Evolutionary conservation across 1,140 invertebrate genomes (phyloP).

Genomic region (Dreissena polymorpha): DNA sequence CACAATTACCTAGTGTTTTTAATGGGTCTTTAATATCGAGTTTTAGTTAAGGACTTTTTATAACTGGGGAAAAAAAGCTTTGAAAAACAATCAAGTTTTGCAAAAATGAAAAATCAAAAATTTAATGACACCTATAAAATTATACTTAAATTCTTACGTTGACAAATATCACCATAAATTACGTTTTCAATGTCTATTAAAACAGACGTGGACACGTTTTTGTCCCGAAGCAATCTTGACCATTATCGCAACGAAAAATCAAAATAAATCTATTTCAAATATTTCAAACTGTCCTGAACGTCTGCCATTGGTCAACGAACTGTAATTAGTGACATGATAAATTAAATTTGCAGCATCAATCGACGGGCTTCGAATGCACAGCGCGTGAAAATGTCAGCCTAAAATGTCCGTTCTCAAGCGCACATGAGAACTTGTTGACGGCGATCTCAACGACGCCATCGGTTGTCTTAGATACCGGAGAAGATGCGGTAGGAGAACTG

Average conservation of each 20-base stretch:
- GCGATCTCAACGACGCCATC: no score
- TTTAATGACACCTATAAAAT: neutral
- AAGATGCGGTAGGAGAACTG: no score
- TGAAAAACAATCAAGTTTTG: neutral
- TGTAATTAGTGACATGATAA: conserved; percentile 40
- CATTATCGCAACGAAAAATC: conserved; percentile 36
- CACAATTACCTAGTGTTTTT: no score
- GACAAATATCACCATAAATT: conserved; percentile 12
- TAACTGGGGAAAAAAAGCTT: no score
- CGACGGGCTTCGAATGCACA: neutral
- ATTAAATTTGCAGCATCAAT: conserved; percentile 32
- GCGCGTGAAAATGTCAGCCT: no score
- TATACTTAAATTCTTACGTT: neutral
- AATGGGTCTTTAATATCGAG: no score
- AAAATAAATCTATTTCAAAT: conserved; percentile 49
- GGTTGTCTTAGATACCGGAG: no score
- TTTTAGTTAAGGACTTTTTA: no score
- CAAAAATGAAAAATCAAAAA: conserved; percentile 11
- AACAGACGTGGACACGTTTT: neutral
- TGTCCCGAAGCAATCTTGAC: conserved; percentile 19
- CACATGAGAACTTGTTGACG: no score
- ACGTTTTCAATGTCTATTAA: conserved; percentile 20
- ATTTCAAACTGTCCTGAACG: conserved; percentile 25
- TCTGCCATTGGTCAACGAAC: conserved; percentile 26
- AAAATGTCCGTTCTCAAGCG: no score